Base-by-base conservation (phyloP, 2,888 invertebrate species). In the Argyresthia albistria region DNA sequence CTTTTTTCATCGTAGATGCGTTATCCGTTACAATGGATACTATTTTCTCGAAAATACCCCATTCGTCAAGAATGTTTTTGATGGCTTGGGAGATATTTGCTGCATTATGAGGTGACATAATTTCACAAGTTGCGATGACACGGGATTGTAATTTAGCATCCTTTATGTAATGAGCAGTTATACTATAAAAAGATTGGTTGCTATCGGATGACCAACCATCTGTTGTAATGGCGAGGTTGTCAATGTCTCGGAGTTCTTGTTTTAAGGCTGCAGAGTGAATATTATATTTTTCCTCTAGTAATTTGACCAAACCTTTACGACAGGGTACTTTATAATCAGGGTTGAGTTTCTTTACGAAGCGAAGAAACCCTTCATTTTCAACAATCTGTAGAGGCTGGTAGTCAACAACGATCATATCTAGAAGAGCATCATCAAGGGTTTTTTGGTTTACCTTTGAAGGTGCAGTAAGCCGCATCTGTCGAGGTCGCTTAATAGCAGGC, bases 301-400 rank as follows among this genome's bases (percentile, higher is more conserved):
- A 57, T 47, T 61, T 55, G 50, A 60, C 59, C 37, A 67, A 50
- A 35, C 57, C 60, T 53, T 59, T 65, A 14, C 65, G 55, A 15
- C 55, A 58, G 43, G 64, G 65, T 47, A 70, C 53, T 37, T 36
- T 55, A 58, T 66, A 68, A 9, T 56, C 55, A 12, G 65, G 63
- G 57, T 64, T 63, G 46, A 67, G 53, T 51, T 55, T 56, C 51
- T 60, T 54, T 36, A 64, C 56, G 46, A 67, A 64, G 51, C 63
- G 56, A 55, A 52, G 55, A 58, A 69, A 67, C 51, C 67, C 65
- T 54, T 55, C 50, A 58, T 67, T 64, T 52, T 68, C 63, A n/a
- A 69, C 69, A 37, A 69, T 60, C 50, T 56, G 59, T 52, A 67
- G 64, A 35, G 69, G 65, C 52, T 69, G 66, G 56, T 63, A 65